A percentile compares a stretch with the other conserved stretches of the same genome.
These are phyloP conservation scores for Cyanistes caeruleus DNA, from an alignment of 2,113 vertebrate genomes.

Conservation along the genomic window DNA sequence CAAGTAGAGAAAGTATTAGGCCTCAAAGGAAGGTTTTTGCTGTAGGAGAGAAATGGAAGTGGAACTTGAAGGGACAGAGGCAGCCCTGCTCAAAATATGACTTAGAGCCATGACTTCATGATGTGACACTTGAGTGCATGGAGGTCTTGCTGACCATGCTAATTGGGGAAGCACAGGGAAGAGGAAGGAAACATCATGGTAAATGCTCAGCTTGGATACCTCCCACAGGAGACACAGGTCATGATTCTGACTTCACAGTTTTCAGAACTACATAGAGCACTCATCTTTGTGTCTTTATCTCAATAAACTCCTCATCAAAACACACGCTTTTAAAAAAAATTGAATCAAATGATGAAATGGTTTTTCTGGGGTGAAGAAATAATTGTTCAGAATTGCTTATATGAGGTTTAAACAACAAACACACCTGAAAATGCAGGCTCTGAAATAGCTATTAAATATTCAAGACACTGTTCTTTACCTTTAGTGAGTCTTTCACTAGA, in stretches of 20 bases:
- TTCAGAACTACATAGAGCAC: neutral
- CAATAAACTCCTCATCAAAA: neutral
- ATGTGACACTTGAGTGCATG: neutral
- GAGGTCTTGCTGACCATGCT: neutral
- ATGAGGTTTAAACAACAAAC: neutral
- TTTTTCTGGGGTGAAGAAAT: neutral
- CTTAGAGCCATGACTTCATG: neutral
- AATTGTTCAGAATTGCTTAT: neutral
- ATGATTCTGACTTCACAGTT: neutral
- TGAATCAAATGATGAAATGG: neutral
- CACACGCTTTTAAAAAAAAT: neutral
- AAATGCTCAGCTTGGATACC: neutral
- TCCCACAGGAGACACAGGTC: neutral
- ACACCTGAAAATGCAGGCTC: neutral
- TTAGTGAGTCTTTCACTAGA: neutral
- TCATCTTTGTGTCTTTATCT: neutral
- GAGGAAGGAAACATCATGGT: slow-evolving; percentile 31
- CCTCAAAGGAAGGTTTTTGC: neutral
- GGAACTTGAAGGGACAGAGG: neutral
- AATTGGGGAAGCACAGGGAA: neutral
- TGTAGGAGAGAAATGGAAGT: neutral
- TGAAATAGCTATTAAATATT: neutral
- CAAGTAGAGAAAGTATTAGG: neutral
- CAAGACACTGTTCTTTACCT: neutral
- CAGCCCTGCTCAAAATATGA: neutral